phyloP scores from a whole-genome alignment of 2,797 vertebrate species.

The Chaunax sp. region DNA sequence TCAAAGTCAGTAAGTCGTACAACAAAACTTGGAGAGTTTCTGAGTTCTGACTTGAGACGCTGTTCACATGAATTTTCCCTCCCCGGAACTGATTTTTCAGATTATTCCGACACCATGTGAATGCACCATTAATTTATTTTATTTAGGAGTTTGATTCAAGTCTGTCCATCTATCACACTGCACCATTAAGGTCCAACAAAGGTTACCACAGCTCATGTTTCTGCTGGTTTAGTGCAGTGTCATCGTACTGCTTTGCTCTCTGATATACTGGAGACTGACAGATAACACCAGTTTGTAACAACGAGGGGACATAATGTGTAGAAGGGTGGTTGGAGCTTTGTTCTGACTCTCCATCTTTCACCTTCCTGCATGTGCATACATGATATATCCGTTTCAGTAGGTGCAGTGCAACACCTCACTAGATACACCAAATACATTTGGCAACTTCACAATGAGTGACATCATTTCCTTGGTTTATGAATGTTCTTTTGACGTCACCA shows the following conservation, averaged over 20 bases:
- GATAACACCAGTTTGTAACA: background rate
- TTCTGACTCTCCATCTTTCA: background rate
- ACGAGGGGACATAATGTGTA: background rate
- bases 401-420: background rate
- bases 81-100: no score
- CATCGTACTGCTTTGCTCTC: background rate
- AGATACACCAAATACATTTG: background rate
- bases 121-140: background rate
- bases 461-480: background rate
- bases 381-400: background rate
- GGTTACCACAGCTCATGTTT: constrained; percentile 13
- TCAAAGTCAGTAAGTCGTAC: no score
- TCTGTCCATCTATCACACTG: background rate
- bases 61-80: no score
- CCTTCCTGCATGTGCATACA: background rate
- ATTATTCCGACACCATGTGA: no score
- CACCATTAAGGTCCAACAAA: background rate
- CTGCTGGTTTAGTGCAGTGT: background rate
- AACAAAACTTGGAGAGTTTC: no score
- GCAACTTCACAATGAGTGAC: background rate
- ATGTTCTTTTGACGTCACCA: background rate
- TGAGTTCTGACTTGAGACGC: no score
- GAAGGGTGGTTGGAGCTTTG: background rate
- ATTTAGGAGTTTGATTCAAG: background rate
- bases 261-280: background rate